Conservation (phyloP, 2,113 vertebrate species). For the Gambusia holbrooki region DNA sequence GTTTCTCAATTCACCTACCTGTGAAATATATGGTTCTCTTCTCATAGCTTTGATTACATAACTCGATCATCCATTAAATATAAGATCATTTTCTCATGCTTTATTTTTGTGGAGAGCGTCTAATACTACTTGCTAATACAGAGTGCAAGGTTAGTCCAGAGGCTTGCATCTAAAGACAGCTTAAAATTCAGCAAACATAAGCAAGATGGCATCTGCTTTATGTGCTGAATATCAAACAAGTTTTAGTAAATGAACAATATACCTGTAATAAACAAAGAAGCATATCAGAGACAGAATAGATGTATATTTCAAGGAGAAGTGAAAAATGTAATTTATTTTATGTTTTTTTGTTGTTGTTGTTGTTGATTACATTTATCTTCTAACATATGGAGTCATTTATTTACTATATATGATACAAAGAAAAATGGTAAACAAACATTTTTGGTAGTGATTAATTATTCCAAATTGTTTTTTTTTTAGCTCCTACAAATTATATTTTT, state of each 20-base stretch:
- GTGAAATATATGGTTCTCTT: slow-evolving; percentile 18
- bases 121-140: slow-evolving; percentile 15
- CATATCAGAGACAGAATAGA: too few relatives aligned
- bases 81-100: slow-evolving; percentile 13
- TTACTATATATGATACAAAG: too few relatives aligned
- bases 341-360: too few relatives aligned
- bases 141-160: neutral
- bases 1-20: neutral
- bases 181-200: slow-evolving; percentile 3
- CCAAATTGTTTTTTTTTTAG: too few relatives aligned
- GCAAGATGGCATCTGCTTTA: neutral
- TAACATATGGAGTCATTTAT: too few relatives aligned
- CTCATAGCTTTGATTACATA: slow-evolving; percentile 27
- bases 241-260: too few relatives aligned
- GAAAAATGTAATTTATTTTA: too few relatives aligned
- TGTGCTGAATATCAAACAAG: too few relatives aligned
- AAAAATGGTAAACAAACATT: neutral
- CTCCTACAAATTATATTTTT: neutral
- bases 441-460: neutral
- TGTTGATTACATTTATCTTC: too few relatives aligned
- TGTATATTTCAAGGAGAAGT: too few relatives aligned
- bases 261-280: too few relatives aligned
- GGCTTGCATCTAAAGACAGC: slow-evolving; percentile 1
- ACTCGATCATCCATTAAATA: slow-evolving; percentile 25
- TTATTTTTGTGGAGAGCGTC: slow-evolving; percentile 5